These are phyloP conservation scores for Hirtodrosophila confusa DNA, from an alignment of 2,888 invertebrate species.

Conservation along the genomic window DNA sequence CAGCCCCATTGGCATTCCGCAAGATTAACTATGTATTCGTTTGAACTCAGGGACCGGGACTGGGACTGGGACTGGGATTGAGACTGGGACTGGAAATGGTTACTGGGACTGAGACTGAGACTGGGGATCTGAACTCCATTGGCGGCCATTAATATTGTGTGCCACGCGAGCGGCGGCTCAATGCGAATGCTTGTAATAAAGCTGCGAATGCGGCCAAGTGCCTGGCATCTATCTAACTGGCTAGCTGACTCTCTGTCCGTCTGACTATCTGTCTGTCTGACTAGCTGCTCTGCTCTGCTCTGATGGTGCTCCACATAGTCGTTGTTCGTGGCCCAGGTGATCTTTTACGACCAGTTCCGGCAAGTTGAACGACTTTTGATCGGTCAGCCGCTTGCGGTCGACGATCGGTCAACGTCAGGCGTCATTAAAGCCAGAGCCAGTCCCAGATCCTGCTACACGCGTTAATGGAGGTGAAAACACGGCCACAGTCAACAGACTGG, in stretches of 20 bases:
- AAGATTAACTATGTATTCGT: slow-evolving; percentile 66
- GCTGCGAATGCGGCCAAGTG: slow-evolving; percentile 58
- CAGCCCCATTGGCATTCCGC: slow-evolving; percentile 35
- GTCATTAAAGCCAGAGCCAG: slow-evolving; percentile 70
- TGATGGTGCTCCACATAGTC: slow-evolving; percentile 66
- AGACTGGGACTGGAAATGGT: not conserved
- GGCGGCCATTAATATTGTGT: slow-evolving; percentile 76
- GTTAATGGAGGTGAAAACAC: slow-evolving; percentile 78
- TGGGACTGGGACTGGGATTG: slow-evolving; percentile 4
- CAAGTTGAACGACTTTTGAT: slow-evolving; percentile 81
- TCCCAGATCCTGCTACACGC: slow-evolving; percentile 69
- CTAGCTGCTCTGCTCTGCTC: slow-evolving; percentile 8
- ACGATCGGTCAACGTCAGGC: slow-evolving; percentile 82
- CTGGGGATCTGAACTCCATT: slow-evolving; percentile 60
- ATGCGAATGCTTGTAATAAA: slow-evolving; percentile 49
- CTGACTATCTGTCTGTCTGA: slow-evolving; percentile 6
- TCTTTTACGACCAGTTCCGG: slow-evolving; percentile 80
- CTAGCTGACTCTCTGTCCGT: slow-evolving; percentile 12
- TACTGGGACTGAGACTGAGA: slow-evolving; percentile 1
- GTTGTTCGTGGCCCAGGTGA: slow-evolving; percentile 65
- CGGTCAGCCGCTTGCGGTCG: slow-evolving; percentile 79
- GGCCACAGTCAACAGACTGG: slow-evolving; percentile 37
- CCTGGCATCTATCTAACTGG: slow-evolving; percentile 47
- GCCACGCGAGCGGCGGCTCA: slow-evolving; percentile 54
- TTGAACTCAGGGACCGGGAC: slow-evolving; percentile 39